Evolutionary conservation across 2,888 invertebrate genomes (phyloP).

Genomic region (Melikaiella ostensackeni): DNA sequence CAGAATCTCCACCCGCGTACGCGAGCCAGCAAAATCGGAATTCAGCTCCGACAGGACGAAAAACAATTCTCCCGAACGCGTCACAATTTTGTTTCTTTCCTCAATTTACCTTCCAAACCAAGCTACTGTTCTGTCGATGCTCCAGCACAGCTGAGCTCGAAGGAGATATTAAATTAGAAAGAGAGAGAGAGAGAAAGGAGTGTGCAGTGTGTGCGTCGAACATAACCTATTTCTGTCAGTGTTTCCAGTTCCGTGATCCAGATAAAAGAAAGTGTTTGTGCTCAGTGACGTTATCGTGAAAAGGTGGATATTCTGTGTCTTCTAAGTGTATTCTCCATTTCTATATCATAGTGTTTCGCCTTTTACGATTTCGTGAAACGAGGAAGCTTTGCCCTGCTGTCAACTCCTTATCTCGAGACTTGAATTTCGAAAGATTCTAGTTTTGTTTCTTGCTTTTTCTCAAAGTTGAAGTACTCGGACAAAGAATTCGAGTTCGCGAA

Average conservation of each 20-base stretch:
- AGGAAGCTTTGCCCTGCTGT: background rate
- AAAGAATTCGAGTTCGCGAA: background rate
- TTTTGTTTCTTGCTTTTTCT: background rate
- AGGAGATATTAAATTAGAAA: conserved; percentile 10
- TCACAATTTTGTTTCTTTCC: background rate
- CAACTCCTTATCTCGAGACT: conserved; percentile 9
- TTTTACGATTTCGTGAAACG: background rate
- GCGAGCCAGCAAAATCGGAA: background rate
- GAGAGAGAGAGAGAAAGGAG: conserved; percentile 17
- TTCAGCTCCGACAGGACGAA: conserved; percentile 1
- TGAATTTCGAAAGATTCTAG: background rate
- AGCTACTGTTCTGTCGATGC: background rate
- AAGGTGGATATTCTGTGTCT: conserved; percentile 1
- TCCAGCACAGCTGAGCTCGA: conserved; percentile 35
- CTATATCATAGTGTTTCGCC: background rate
- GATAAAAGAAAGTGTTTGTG: conserved; percentile 31
- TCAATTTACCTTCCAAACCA: background rate
- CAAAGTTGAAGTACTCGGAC: background rate
- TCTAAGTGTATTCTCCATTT: background rate
- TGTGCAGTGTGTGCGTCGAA: conserved; percentile 16
- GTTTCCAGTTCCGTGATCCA: conserved; percentile 6
- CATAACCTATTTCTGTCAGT: conserved; percentile 29
- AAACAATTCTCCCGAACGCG: background rate
- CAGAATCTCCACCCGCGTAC: background rate
- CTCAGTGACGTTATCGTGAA: conserved; percentile 25